Percentiles rank a stretch among this genome's conserved stretches.
Conservation (phyloP, 2,797 vertebrate genomes). For the Pseudochirops corinnae region DNA sequence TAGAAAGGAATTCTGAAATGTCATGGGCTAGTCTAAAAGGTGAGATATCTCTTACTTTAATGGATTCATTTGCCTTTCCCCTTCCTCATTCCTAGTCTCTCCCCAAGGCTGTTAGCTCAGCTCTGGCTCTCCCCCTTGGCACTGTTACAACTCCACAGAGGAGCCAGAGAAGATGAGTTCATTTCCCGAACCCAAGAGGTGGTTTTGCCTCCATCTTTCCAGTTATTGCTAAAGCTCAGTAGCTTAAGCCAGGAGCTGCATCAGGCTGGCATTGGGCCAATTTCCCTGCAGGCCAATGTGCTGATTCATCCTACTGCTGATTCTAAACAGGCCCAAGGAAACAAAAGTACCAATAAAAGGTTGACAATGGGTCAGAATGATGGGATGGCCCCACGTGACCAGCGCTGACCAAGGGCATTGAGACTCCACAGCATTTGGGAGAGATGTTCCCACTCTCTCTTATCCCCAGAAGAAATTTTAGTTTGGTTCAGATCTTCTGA, state of each 20-base stretch:
- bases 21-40: not conserved
- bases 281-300: constrained; percentile 15
- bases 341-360: not conserved
- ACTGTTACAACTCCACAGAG: not conserved
- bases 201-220: constrained; percentile 35
- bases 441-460: constrained; percentile 29
- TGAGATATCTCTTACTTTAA: fast-evolving
- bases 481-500: not conserved
- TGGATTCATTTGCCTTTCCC: not conserved
- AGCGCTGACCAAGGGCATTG: not conserved
- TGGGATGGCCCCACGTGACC: constrained; percentile 22
- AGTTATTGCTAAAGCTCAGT: constrained; percentile 34
- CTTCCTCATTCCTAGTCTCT: not conserved
- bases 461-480: not conserved
- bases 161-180: constrained; percentile 66
- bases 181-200: constrained; percentile 58
- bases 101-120: not conserved
- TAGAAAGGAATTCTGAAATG: not conserved
- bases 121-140: not conserved
- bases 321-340: constrained; percentile 30
- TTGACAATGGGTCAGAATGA: not conserved
- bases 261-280: constrained; percentile 24
- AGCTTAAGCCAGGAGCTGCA: constrained; percentile 43
- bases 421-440: fast-evolving
- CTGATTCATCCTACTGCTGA: constrained; percentile 66